Conservation (phyloP, 2,797 vertebrate species). For the Agapornis canus region DNA sequence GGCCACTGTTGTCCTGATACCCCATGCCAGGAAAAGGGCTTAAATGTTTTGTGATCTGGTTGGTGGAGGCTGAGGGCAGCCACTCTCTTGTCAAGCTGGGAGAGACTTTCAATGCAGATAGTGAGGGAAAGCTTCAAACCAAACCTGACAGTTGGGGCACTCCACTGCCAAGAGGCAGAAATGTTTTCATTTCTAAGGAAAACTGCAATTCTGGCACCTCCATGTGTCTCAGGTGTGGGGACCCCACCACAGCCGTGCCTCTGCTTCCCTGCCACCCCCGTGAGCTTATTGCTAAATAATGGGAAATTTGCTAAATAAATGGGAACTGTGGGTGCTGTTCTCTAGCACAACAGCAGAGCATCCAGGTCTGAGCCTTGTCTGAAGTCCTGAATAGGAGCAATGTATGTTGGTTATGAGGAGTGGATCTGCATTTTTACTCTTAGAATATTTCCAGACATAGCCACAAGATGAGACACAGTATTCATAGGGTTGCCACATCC, state of each 20-base stretch:
- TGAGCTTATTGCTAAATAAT: background rate
- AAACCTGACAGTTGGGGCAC: background rate
- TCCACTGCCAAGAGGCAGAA: background rate
- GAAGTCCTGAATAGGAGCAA: background rate
- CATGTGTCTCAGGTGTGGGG: background rate
- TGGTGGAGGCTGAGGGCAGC: background rate
- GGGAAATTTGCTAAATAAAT: too few relatives aligned
- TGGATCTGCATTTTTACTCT: background rate
- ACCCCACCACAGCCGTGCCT: background rate
- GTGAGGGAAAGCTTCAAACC: background rate
- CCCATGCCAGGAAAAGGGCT: background rate
- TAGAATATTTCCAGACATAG: background rate
- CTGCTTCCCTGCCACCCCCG: background rate
- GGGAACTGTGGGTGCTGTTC: background rate
- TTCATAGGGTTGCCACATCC: slow-evolving; percentile 29
- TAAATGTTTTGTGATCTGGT: background rate
- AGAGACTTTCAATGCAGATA: background rate
- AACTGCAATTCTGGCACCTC: background rate
- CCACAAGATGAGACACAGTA: slow-evolving; percentile 16
- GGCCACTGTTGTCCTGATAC: background rate
- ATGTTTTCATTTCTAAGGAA: background rate
- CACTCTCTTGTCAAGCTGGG: background rate
- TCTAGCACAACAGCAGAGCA: background rate
- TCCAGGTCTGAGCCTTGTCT: background rate
- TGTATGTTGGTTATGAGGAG: background rate